Conservation (phyloP, 1,140 invertebrate genomes). For the Dryas iulia region DNA sequence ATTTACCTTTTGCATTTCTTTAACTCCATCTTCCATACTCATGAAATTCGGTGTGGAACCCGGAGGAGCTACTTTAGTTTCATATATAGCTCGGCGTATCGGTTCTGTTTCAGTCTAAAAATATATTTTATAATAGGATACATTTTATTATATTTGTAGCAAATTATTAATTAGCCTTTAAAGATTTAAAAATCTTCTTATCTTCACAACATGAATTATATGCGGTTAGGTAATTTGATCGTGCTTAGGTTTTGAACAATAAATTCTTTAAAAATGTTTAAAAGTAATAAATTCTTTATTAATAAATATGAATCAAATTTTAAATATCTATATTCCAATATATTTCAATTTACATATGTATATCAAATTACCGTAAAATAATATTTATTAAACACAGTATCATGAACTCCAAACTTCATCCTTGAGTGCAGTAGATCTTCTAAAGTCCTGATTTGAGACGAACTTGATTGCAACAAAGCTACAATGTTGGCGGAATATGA, state of each 20-base stretch:
- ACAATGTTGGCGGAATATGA: slow-evolving; percentile 86
- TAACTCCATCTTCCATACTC: slow-evolving; percentile 81
- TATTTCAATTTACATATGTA: slow-evolving; percentile 1
- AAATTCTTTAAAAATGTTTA: too few species aligned
- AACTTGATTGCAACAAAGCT: slow-evolving; percentile 83
- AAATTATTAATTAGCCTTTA: not conserved
- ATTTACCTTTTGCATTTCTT: slow-evolving; percentile 77
- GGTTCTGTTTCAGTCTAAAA: slow-evolving; percentile 82
- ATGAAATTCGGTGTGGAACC: slow-evolving; percentile 79
- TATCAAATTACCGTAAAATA: slow-evolving; percentile 81
- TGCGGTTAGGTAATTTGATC: too few species aligned
- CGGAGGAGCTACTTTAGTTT: slow-evolving; percentile 82
- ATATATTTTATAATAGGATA: too few species aligned
- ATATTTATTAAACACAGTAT: slow-evolving; percentile 83
- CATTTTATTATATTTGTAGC: too few species aligned
- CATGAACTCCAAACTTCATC: slow-evolving; percentile 82
- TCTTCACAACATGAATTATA: too few species aligned
- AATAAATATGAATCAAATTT: too few species aligned
- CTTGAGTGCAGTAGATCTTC: slow-evolving; percentile 82
- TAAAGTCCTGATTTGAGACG: slow-evolving; percentile 81
- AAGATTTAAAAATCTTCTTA: not conserved
- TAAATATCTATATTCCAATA: too few species aligned
- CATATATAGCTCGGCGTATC: slow-evolving; percentile 81
- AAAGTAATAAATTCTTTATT: too few species aligned
- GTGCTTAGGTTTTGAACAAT: too few species aligned